Conservation (phyloP, 2,113 vertebrate genomes). For the Raja brachyura region DNA sequence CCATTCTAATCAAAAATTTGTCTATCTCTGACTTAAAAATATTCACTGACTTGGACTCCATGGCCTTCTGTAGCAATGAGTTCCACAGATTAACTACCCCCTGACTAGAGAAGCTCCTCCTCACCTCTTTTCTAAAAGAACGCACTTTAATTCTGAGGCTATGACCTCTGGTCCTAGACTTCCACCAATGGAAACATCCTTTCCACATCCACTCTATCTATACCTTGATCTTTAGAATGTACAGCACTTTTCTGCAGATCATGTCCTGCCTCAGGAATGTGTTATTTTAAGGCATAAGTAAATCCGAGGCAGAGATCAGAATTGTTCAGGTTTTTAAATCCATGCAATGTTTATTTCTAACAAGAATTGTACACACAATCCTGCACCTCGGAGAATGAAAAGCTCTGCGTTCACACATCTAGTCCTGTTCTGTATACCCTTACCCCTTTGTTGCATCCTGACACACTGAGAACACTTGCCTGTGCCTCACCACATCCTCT, state of each 20-base stretch:
- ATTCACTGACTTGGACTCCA: too few relatives aligned
- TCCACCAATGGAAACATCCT: too few relatives aligned
- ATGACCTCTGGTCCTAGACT: too few relatives aligned
- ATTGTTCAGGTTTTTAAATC: background rate
- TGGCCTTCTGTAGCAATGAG: too few relatives aligned
- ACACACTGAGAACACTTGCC: background rate
- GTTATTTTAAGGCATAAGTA: background rate
- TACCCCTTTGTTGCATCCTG: background rate
- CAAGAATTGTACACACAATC: background rate
- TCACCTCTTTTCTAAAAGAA: too few relatives aligned
- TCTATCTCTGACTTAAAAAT: too few relatives aligned
- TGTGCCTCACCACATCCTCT: background rate
- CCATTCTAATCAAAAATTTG: too few relatives aligned
- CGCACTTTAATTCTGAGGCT: too few relatives aligned
- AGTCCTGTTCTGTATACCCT: background rate
- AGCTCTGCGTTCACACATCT: background rate
- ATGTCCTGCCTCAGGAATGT: background rate
- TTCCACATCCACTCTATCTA: too few relatives aligned
- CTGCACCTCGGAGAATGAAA: background rate
- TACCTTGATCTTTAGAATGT: background rate
- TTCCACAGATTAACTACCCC: too few relatives aligned
- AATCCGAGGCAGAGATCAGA: background rate
- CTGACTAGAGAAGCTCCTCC: too few relatives aligned
- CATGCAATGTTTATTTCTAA: background rate
- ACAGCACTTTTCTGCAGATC: background rate